These are phyloP conservation scores for Stenodera caucasica DNA, from an alignment of 2,888 invertebrate genomes.

Conservation along the genomic window DNA sequence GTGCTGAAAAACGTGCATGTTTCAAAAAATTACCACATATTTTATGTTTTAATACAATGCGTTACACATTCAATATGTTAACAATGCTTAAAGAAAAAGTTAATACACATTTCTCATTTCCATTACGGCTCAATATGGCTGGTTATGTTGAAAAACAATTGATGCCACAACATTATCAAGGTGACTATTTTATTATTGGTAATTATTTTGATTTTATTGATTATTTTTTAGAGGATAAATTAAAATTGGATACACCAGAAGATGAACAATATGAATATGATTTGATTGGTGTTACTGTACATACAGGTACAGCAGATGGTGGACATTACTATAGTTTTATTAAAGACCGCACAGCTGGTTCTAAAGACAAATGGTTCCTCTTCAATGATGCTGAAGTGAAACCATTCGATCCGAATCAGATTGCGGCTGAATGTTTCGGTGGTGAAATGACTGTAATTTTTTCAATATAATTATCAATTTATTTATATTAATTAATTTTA, in stretches of 20 bases:
- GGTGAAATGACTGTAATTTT: slow-evolving; percentile 88
- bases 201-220: neutral
- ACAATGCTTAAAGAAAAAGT: slow-evolving; percentile 98
- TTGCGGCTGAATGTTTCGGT: slow-evolving; percentile 94
- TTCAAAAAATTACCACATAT: slow-evolving; percentile 93
- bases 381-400: slow-evolving; percentile 95
- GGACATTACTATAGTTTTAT: slow-evolving; percentile 97
- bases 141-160: slow-evolving; percentile 92
- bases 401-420: slow-evolving; percentile 91
- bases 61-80: slow-evolving; percentile 96
- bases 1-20: slow-evolving; percentile 94
- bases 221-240: slow-evolving; percentile 62
- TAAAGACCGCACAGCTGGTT: slow-evolving; percentile 74
- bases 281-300: slow-evolving; percentile 83
- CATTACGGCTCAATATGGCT: slow-evolving; percentile 89
- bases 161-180: slow-evolving; percentile 86
- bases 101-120: slow-evolving; percentile 96
- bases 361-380: slow-evolving; percentile 87
- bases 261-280: slow-evolving; percentile 75
- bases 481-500: neutral
- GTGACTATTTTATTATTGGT: slow-evolving; percentile 48
- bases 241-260: slow-evolving; percentile 58
- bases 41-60: slow-evolving; percentile 95
- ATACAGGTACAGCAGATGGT: slow-evolving; percentile 97
- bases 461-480: neutral